Percentiles rank a stretch among this genome's conserved stretches.
Evolutionary conservation across 2,797 vertebrate genomes (phyloP).

Genomic region (Lithobates pipiens): DNA sequence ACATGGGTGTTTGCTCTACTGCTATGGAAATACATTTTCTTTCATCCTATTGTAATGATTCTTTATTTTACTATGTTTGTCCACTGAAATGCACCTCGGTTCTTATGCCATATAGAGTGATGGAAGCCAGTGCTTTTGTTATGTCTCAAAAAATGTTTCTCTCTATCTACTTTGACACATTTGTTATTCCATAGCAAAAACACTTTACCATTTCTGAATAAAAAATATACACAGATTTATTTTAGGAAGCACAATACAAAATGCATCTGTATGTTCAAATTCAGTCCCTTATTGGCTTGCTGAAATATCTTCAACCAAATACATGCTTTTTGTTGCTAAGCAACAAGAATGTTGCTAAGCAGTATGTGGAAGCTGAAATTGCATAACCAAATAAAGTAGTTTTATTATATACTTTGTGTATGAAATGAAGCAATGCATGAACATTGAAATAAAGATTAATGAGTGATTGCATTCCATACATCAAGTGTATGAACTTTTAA

Average conservation of each 20-base stretch:
- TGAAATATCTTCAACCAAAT: slow-evolving; percentile 18
- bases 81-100: neutral
- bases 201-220: neutral
- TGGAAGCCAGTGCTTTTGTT: neutral
- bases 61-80: neutral
- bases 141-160: neutral
- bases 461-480: neutral
- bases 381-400: slow-evolving; percentile 43
- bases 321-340: slow-evolving; percentile 41
- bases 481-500: slow-evolving; percentile 1
- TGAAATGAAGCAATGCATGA: slow-evolving; percentile 1
- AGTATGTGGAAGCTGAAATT: slow-evolving; percentile 42
- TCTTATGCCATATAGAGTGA: neutral
- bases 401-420: slow-evolving; percentile 21
- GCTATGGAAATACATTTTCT: neutral
- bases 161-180: neutral
- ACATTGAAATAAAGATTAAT: neutral
- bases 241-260: neutral
- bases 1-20: neutral
- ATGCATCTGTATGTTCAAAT: neutral
- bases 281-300: neutral
- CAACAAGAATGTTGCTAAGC: slow-evolving; percentile 56
- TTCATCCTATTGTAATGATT: neutral
- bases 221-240: slow-evolving; percentile 7
- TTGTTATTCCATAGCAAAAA: neutral